Conservation (phyloP, 2,113 vertebrate genomes). For the Myocastor coypus region DNA sequence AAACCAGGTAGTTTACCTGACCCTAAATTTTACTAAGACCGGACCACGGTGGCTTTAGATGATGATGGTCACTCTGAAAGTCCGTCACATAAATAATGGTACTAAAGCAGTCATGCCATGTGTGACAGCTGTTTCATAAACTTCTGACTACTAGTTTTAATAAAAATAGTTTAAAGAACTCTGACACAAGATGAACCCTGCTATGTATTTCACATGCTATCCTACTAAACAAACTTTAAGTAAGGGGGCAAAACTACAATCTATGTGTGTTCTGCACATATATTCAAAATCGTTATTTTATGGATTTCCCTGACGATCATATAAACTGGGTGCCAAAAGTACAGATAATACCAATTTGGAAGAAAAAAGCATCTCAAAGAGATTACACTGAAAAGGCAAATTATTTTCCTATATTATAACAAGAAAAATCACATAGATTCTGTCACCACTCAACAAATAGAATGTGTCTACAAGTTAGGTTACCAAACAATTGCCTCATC, state of each 20-base stretch:
- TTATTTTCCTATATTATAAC: neutral
- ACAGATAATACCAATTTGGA: neutral
- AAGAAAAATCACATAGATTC: neutral
- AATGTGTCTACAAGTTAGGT: no score
- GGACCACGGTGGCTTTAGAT: neutral
- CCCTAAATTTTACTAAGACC: neutral
- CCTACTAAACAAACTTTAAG: neutral
- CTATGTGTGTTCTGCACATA: neutral
- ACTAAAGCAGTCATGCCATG: neutral
- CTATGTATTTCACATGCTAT: neutral
- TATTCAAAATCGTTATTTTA: neutral
- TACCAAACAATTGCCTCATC: no score
- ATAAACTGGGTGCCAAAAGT: neutral
- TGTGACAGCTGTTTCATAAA: neutral
- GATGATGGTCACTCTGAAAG: neutral
- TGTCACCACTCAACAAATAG: no score
- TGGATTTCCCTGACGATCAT: neutral
- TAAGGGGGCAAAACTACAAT: neutral
- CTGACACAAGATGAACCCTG: no score
- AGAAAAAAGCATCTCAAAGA: neutral
- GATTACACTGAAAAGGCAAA: neutral
- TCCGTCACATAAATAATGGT: neutral
- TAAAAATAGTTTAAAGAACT: neutral
- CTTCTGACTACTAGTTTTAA: neutral
- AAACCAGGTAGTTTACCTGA: neutral